phyloP scores from a whole-genome alignment of 2,888 invertebrate species.

The Panzeria rudis region DNA sequence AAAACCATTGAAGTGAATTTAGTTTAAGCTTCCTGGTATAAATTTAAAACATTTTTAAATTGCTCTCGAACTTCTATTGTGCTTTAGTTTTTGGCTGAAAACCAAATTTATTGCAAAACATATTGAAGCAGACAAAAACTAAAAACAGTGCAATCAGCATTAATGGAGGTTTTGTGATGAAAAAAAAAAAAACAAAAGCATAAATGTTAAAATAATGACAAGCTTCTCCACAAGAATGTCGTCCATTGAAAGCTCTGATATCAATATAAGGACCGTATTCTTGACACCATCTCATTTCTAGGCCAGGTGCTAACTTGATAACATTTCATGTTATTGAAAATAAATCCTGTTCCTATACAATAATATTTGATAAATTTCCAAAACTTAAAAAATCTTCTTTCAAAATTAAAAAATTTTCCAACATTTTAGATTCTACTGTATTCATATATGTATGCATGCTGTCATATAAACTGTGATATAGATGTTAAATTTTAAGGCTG shows the following conservation, averaged over 20 bases:
- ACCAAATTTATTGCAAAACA: background rate
- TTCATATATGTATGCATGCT: background rate
- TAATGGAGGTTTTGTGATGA: background rate
- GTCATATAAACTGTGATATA: background rate
- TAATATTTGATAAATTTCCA: no score
- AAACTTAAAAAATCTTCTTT: no score
- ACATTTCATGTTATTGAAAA: no score
- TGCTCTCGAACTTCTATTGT: background rate
- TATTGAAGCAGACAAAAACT: background rate
- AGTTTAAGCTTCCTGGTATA: conserved; percentile 4
- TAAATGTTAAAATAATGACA: no score
- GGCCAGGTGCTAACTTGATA: no score
- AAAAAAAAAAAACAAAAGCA: no score
- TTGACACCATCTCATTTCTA: no score
- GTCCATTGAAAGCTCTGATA: no score
- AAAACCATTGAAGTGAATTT: conserved; percentile 46
- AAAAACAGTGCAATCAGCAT: background rate
- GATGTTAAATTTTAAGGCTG: conserved; percentile 13
- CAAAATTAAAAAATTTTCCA: background rate
- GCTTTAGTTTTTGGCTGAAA: conserved; percentile 5
- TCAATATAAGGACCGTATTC: no score
- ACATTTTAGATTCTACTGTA: background rate
- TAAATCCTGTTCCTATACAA: no score
- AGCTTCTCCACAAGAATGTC: no score
- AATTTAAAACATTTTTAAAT: conserved; percentile 6